phyloP scores from a whole-genome alignment of 1,140 invertebrate species.

The Drosophila persimilis region DNA sequence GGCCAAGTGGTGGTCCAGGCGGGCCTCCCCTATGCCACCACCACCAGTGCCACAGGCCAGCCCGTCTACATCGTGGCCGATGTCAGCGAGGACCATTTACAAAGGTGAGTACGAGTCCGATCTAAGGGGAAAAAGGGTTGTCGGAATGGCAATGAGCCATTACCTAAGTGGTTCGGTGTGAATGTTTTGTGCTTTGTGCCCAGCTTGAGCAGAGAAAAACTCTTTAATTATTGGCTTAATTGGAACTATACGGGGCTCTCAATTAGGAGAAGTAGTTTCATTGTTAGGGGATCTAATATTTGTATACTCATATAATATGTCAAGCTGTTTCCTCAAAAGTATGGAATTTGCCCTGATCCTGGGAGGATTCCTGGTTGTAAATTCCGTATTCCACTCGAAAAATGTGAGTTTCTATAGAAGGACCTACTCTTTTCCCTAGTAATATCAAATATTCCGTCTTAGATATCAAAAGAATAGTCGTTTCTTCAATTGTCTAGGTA shows the following conservation, averaged over 20 bases:
- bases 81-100: constrained; percentile 75
- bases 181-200: constrained; percentile 23
- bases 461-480: too few species aligned
- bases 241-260: constrained; percentile 2
- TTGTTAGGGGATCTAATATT: too few species aligned
- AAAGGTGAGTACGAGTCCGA: constrained; percentile 70
- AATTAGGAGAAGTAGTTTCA: not conserved
- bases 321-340: too few species aligned
- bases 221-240: constrained; percentile 37
- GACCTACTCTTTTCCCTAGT: too few species aligned
- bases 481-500: too few species aligned
- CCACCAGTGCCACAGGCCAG: constrained; percentile 66
- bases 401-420: too few species aligned
- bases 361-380: not conserved
- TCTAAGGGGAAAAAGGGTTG: constrained; percentile 29
- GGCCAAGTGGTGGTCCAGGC: constrained; percentile 80
- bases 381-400: too few species aligned
- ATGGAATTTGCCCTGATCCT: too few species aligned
- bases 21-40: constrained; percentile 74
- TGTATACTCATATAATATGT: too few species aligned
- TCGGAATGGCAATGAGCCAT: not conserved
- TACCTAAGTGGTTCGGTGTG: constrained; percentile 24
- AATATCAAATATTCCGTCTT: too few species aligned
- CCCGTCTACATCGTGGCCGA: constrained; percentile 82
- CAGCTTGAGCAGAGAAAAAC: not conserved